phyloP scores from a whole-genome alignment of 2,888 invertebrate species.

The Trichacis sp. region DNA sequence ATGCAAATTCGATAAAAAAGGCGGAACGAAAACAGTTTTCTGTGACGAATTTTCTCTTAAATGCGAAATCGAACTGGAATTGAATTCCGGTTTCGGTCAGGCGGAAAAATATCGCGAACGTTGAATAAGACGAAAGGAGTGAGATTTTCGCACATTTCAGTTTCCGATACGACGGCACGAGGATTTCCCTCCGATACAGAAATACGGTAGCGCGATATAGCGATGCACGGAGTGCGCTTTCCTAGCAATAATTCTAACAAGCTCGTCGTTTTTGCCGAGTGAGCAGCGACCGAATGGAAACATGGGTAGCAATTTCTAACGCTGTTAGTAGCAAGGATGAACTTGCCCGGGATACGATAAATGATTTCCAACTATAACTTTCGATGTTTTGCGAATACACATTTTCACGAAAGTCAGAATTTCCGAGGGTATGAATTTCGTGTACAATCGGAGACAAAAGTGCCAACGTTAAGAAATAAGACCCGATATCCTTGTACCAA shows the following conservation, averaged over 20 bases:
- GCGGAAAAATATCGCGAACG: no score
- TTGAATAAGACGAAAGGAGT: background rate
- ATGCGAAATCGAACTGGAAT: no score
- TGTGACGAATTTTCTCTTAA: no score
- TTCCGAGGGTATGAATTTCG: no score
- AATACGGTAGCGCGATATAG: slow-evolving; percentile 6
- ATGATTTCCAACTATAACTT: background rate
- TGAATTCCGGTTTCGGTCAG: no score
- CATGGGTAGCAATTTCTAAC: slow-evolving; percentile 5
- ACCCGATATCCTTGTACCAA: no score
- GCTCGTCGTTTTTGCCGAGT: slow-evolving; percentile 22
- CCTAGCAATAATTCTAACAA: slow-evolving; percentile 36
- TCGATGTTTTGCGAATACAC: no score
- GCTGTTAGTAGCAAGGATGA: background rate
- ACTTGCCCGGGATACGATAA: background rate
- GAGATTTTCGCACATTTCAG: background rate
- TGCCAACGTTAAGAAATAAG: no score
- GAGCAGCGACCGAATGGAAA: slow-evolving; percentile 9
- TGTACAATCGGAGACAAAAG: no score
- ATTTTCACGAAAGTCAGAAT: no score
- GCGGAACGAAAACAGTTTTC: no score
- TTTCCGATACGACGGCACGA: background rate
- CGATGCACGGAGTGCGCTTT: slow-evolving; percentile 10
- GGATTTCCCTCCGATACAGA: slow-evolving; percentile 5
- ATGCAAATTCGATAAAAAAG: no score